Base-by-base conservation (phyloP, 2,888 invertebrate species). In the Drosophila nr. perissopoda region DNA sequence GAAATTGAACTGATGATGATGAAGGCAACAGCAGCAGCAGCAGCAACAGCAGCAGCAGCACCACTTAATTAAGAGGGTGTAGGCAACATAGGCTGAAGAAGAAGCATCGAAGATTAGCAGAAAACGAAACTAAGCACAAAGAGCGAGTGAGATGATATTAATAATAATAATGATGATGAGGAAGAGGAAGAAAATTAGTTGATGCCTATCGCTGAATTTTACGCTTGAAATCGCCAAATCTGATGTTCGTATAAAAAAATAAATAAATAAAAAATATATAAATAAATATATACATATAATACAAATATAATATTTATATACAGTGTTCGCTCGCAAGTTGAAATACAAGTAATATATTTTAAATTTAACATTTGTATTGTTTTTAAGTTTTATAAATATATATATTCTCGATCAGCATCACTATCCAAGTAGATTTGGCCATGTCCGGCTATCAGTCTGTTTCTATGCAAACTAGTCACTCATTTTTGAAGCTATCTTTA, bases 11-110 rank as follows among this genome's bases (percentile, higher is more conserved):
- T 52, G 48, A 69, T 69, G 57, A 68, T 52, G 66, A 11, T 18
- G 52, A 33, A 60, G 61, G 62, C 74, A 70, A 48, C 38, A 40
- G 33, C 68, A 59, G 33, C 46, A 58, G n/a, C 52, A 53, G 42
- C 25, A 40, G 10, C 62, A 57, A 25, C 34, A 53, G 62, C 25
- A 42, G 51, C 58, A 48, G n/a, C n/a, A n/a, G n/a, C n/a, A n/a
- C n/a, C n/a, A n/a, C 59, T 81, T 84, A 89, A 85, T 89, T 87
- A 85, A 87, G 88, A 84, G 84, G 83, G 83, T 84, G 89, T 76
- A 74, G 58, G 64, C 38, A 29, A 31, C 33, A 29, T 7, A n/a
- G 16, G 16, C 16, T 27, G 29, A 27, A 38, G 48, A 13, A 49
- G 25, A n/a, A 54, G 49, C 36, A 29, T 33, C 38, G 52, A 34